phyloP scores from a whole-genome alignment of 2,113 vertebrate species.

The Silurus glanis region DNA sequence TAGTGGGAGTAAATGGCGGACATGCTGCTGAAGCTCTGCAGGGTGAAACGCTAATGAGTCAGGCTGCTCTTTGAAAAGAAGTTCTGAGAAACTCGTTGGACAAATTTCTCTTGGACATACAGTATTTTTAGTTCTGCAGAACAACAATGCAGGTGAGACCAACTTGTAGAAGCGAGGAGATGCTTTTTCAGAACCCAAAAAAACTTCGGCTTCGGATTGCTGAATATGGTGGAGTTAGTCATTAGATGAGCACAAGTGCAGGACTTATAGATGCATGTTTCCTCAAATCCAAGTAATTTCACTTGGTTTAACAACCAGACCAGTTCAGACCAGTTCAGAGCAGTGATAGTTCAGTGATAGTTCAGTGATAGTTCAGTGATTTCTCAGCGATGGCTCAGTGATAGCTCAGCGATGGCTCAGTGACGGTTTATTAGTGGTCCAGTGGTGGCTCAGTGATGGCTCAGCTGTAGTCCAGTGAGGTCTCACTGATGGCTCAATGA shows the following conservation, averaged over 20 bases:
- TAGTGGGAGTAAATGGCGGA: not conserved
- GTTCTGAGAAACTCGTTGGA: not conserved
- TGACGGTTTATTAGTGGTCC: too few species aligned
- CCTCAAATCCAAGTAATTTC: not conserved
- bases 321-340: not conserved
- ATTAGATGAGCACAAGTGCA: not conserved
- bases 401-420: too few species aligned
- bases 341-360: not conserved
- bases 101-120: not conserved
- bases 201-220: not conserved
- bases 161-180: not conserved
- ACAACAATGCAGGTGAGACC: not conserved
- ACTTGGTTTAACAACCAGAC: not conserved
- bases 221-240: not conserved
- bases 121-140: not conserved
- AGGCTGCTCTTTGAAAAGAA: not conserved
- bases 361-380: too few species aligned
- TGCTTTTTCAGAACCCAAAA: not conserved
- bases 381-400: too few species aligned
- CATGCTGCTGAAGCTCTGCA: not conserved
- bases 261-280: not conserved
- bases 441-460: too few species aligned
- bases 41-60: slow-evolving; percentile 3
- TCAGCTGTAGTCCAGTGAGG: too few species aligned
- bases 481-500: too few species aligned